Conservation (phyloP, 1,140 invertebrate species). For the Drosophila neocordata region DNA sequence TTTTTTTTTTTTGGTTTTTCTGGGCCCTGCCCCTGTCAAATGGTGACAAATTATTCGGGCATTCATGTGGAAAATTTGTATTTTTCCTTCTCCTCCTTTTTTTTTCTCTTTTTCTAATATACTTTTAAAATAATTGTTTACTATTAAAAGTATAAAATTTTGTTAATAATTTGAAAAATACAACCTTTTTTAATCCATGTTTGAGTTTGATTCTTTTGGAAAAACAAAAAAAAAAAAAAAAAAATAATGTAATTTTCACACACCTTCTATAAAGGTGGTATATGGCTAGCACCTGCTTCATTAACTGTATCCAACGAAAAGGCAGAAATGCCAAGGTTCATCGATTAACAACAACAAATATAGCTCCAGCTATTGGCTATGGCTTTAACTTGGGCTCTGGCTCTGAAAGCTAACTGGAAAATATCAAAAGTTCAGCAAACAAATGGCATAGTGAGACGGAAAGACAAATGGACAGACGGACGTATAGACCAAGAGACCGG, state of each 20-base stretch:
- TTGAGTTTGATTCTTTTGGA: not conserved
- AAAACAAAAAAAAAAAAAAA: no score
- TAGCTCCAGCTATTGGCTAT: not conserved
- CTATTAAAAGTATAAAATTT: no score
- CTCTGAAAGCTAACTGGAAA: conserved; percentile 47
- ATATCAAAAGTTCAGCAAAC: conserved; percentile 77
- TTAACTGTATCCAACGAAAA: conserved; percentile 27
- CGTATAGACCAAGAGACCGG: conserved; percentile 14
- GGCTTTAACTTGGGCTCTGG: not conserved
- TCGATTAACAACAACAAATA: conserved; percentile 26
- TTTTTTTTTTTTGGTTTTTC: not conserved
- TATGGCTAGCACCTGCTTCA: conserved; percentile 32
- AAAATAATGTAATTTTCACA: conserved; percentile 12
- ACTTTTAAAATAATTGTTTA: not conserved
- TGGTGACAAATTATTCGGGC: conserved; percentile 56
- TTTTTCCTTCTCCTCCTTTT: conserved; percentile 19
- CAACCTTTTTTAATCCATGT: not conserved
- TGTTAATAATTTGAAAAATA: no score
- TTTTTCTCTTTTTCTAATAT: conserved; percentile 6
- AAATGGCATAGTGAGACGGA: conserved; percentile 36
- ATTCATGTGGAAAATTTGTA: conserved; percentile 48
- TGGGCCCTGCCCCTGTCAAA: conserved; percentile 22
- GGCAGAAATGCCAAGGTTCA: conserved; percentile 67
- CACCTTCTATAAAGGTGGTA: not conserved
- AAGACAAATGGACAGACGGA: not conserved